phyloP scores from a whole-genome alignment of 2,797 vertebrate species.

The Poecilia gillii region DNA sequence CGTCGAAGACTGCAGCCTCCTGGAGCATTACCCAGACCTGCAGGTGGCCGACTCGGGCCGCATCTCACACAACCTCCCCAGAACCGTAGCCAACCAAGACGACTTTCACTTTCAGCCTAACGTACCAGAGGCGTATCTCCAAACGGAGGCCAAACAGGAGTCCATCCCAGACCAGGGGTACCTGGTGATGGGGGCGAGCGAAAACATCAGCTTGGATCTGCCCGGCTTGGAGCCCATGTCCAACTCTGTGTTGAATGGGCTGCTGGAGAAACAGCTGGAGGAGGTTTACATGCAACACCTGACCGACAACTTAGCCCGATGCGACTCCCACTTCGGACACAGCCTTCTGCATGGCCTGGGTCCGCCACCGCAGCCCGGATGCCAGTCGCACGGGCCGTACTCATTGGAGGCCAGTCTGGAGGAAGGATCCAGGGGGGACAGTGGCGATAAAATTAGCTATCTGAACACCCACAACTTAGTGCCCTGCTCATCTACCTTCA shows the following conservation, averaged over 20 bases:
- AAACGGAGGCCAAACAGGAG: constrained; percentile 8
- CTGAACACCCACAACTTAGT: constrained; percentile 54
- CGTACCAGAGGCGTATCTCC: background rate
- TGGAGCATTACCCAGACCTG: constrained; percentile 74
- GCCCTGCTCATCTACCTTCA: constrained; percentile 75
- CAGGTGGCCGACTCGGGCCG: constrained; percentile 62
- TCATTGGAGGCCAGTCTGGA: constrained; percentile 59
- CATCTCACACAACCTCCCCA: constrained; percentile 43
- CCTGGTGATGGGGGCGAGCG: constrained; percentile 64
- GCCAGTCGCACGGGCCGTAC: constrained; percentile 31
- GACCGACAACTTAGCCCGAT: constrained; percentile 86
- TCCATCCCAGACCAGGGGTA: constrained; percentile 69
- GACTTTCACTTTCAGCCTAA: background rate
- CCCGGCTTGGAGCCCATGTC: constrained; percentile 82
- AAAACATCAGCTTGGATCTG: constrained; percentile 54
- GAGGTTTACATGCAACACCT: constrained; percentile 90
- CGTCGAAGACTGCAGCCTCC: constrained; percentile 63
- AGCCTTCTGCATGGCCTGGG: constrained; percentile 76
- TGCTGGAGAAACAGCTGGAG: constrained; percentile 87
- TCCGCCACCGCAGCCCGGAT: constrained; percentile 58
- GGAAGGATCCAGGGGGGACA: constrained; percentile 12
- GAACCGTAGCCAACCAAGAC: background rate
- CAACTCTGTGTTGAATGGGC: constrained; percentile 86
- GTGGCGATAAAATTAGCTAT: constrained; percentile 46
- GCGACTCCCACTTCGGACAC: constrained; percentile 72